phyloP scores from a whole-genome alignment of 2,113 vertebrate species.

The Cyanoderma ruficeps region DNA sequence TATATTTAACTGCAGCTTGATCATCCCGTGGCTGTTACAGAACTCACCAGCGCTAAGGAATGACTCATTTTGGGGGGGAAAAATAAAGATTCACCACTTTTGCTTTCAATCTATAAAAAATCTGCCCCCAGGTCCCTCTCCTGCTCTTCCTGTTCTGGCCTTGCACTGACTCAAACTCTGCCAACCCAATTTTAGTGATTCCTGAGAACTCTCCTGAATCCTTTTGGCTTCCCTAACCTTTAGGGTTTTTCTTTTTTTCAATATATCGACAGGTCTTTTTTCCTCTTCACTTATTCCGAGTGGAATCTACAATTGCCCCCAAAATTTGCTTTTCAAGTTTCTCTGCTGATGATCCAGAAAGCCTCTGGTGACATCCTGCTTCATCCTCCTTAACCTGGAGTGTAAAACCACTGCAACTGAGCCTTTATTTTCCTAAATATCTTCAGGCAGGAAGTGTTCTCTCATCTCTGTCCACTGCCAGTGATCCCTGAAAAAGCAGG shows the following conservation, averaged over 20 bases:
- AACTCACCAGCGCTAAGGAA: neutral
- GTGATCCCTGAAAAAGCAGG: neutral
- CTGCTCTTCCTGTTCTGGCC: neutral
- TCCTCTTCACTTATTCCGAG: neutral
- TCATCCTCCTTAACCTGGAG: neutral
- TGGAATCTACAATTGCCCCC: neutral
- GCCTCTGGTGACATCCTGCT: neutral
- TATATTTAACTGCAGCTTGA: neutral
- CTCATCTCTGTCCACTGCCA: neutral
- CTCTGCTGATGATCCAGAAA: neutral
- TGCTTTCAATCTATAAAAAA: neutral
- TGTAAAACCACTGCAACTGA: rapidly evolving
- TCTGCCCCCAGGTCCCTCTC: neutral
- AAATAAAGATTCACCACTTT: neutral
- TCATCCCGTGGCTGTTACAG: neutral
- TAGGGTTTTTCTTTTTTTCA: neutral
- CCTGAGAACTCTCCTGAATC: neutral
- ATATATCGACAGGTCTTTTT: neutral
- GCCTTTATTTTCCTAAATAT: neutral
- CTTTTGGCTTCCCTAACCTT: neutral
- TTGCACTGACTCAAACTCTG: neutral
- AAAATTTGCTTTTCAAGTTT: neutral
- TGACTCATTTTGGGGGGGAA: neutral
- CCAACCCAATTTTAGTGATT: neutral
- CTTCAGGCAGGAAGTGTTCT: neutral